Conservation (phyloP, 1,140 invertebrate species). For the Phortica variegata region DNA sequence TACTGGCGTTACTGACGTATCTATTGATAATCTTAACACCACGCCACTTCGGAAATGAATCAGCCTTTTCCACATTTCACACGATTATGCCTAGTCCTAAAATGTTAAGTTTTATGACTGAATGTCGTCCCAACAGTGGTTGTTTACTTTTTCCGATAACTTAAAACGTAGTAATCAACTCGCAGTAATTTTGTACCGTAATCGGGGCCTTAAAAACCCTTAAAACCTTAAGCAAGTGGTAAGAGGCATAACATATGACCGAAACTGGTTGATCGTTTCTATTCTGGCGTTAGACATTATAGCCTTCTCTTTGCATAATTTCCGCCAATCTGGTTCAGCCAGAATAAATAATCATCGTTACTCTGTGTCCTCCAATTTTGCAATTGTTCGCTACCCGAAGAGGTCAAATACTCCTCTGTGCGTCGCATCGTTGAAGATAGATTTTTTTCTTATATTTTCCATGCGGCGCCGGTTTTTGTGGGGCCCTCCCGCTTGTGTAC, state of each 20-base stretch:
- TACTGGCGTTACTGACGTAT: constrained; percentile 8
- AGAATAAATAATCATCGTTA: constrained; percentile 20
- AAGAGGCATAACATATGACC: constrained; percentile 9
- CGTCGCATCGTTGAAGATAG: background rate
- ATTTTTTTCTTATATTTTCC: constrained; percentile 4
- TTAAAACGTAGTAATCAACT: constrained; percentile 4
- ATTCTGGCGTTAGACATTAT: background rate
- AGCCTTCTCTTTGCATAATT: background rate
- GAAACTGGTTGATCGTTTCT: background rate
- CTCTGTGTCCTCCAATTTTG: constrained; percentile 5
- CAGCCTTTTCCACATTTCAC: background rate
- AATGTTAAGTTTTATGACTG: constrained; percentile 8
- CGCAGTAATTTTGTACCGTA: background rate
- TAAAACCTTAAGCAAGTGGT: constrained; percentile 4
- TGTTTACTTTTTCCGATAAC: constrained; percentile 14
- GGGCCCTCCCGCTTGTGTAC: too few species aligned
- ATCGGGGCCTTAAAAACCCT: constrained; percentile 14
- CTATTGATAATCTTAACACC: constrained; percentile 13
- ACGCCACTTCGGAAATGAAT: constrained; percentile 9
- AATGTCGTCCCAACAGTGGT: constrained; percentile 14
- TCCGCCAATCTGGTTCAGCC: constrained; percentile 16
- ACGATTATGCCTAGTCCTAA: constrained; percentile 5
- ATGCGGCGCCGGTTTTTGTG: constrained; percentile 1
- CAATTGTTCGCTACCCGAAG: constrained; percentile 11
- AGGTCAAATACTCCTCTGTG: constrained; percentile 10